These are phyloP conservation scores for Pangasius krempfi DNA, from an alignment of 2,797 vertebrate species.

Conservation along the genomic window DNA sequence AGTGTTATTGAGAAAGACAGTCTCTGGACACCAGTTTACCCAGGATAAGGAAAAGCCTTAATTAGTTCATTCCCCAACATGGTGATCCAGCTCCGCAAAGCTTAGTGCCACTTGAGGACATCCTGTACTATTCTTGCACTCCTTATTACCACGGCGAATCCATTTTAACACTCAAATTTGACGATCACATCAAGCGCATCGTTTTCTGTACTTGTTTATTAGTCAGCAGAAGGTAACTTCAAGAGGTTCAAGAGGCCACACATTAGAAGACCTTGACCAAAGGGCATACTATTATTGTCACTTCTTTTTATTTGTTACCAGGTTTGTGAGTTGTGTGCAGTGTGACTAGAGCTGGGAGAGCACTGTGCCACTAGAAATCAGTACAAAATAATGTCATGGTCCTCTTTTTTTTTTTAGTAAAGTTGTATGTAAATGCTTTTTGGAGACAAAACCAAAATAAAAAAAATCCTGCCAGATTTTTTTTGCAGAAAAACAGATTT, in stretches of 20 bases:
- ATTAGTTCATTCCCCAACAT: conserved; percentile 75
- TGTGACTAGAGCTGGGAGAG: background rate
- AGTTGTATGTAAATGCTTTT: background rate
- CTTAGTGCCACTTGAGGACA: conserved; percentile 66
- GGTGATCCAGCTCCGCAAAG: conserved; percentile 65
- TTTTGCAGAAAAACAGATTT: background rate
- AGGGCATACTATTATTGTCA: background rate
- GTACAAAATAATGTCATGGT: background rate
- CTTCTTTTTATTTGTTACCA: background rate
- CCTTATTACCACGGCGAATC: conserved; percentile 33
- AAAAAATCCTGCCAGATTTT: background rate
- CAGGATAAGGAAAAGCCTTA: conserved; percentile 73
- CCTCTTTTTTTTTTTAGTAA: background rate
- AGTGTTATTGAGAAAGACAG: conserved; percentile 69
- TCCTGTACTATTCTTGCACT: conserved; percentile 68
- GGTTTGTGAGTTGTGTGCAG: background rate
- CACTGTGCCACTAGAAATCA: too few species aligned
- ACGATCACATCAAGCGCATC: background rate
- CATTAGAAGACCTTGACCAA: background rate
- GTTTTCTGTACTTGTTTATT: background rate
- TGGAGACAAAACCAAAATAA: background rate
- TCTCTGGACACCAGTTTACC: conserved; percentile 73
- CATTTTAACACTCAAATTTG: background rate
- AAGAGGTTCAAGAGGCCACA: background rate
- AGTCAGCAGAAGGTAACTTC: background rate